phyloP scores from a whole-genome alignment of 2,113 vertebrate genomes.

The Rhineura floridana region DNA sequence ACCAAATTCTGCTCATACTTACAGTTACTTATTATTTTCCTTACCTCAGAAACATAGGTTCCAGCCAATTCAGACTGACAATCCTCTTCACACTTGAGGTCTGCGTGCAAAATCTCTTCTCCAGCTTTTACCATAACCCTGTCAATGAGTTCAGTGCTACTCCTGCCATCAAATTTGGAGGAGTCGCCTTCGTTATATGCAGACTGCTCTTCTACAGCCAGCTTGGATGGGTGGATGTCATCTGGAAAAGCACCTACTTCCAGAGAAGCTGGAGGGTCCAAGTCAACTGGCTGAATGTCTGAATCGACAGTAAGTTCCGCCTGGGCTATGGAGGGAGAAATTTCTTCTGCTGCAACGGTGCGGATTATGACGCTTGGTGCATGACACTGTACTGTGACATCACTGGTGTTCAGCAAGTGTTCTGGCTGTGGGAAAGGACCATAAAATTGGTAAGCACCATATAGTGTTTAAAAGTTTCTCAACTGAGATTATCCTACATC shows the following conservation, averaged over 20 bases:
- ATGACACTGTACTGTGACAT: slow-evolving; percentile 88
- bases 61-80: slow-evolving; percentile 71
- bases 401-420: slow-evolving; percentile 85
- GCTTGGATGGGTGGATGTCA: slow-evolving; percentile 75
- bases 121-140: slow-evolving; percentile 77
- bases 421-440: slow-evolving; percentile 81
- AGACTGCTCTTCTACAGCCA: slow-evolving; percentile 67
- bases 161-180: slow-evolving; percentile 78
- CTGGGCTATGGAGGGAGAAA: slow-evolving; percentile 82
- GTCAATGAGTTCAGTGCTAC: slow-evolving; percentile 75
- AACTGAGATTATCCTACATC: background rate
- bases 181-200: slow-evolving; percentile 65
- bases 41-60: slow-evolving; percentile 80
- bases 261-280: slow-evolving; percentile 73
- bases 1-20: too few species aligned
- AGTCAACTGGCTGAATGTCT: slow-evolving; percentile 73
- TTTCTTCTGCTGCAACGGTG: slow-evolving; percentile 88
- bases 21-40: background rate
- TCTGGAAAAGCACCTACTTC: slow-evolving; percentile 77
- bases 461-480: slow-evolving; percentile 22
- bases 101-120: slow-evolving; percentile 68
- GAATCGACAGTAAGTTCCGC: slow-evolving; percentile 82
- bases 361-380: slow-evolving; percentile 94
- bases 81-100: slow-evolving; percentile 73
- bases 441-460: background rate